Evolutionary conservation across 92 coral and sea anemone species (phyloP), one percentile per base, ranked within the genome.

Genomic region (Heliopora coerulea): DNA sequence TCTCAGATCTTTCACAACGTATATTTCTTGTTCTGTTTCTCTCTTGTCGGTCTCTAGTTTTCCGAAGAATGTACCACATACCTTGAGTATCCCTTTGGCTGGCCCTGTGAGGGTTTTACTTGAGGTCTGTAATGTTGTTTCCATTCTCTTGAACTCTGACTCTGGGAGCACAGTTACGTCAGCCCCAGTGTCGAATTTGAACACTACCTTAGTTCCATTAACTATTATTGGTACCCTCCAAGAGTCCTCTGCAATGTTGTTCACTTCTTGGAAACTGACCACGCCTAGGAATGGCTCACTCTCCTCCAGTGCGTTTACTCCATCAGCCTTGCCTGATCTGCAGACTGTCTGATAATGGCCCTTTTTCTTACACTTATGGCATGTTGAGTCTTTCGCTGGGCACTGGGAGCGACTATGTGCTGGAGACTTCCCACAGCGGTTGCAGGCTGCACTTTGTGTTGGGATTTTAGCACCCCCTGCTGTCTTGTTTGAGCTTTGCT

Each of bases 151-250:
- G 73, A 8, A 65, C 29, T 37, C 58, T 31, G 18, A 79, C 82
- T 21, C 89, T 61, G 62, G n/a, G n/a, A 80, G 69, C 26, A 85
- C 81, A n/a, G 85, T 54, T 42, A 77, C 81, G 27, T 73, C 81
- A 11, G 88, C 88, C 2, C 84, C 86, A 0, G 90, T 86, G 32
- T 74, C 86, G 31, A 82, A 49, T 62, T 82, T 85, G 61, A 77
- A 77, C 9, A 14, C 56, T 14, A 57, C 58, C 39, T 39, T 74
- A 50, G 57, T 40, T 24, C 72, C 70, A 74, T 72, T 66, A 27
- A 72, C 72, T 44, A 64, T 56, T 1, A 80, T 41, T 42, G 56
- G 54, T 62, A 73, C 84, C 0, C 79, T 59, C 66, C 84, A 72
- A 25, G 37, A 56, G 7, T 62, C 44, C 64, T 27, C 20, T 5